Conservation (phyloP, 2,888 invertebrate genomes). For the Drosophila mimica region DNA sequence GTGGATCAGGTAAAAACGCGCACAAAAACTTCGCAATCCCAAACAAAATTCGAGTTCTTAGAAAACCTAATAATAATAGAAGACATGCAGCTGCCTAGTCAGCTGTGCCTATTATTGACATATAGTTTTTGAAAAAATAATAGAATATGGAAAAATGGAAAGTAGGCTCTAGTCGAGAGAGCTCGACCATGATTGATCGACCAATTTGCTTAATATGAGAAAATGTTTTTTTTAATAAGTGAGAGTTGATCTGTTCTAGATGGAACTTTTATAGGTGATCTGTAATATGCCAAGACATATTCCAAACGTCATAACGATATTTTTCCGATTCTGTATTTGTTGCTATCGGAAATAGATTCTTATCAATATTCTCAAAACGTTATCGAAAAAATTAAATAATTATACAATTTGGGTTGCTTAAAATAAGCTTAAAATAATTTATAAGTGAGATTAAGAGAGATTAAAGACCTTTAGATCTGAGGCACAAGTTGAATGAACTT, state of each 20-base stretch:
- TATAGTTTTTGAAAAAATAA: neutral
- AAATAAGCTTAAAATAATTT: too few species aligned
- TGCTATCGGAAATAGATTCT: neutral
- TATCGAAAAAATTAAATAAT: too few species aligned
- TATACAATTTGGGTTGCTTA: neutral
- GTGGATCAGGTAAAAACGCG: conserved; percentile 31
- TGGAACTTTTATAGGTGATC: neutral
- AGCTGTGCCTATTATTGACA: conserved; percentile 15
- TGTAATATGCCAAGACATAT: neutral
- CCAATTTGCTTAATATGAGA: too few species aligned
- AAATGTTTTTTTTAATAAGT: neutral
- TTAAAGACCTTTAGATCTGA: neutral
- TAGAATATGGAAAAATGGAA: neutral
- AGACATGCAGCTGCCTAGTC: conserved; percentile 13
- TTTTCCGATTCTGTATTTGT: neutral
- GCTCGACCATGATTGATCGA: too few species aligned
- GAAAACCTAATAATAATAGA: conserved; percentile 12
- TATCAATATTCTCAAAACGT: neutral
- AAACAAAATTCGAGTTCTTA: conserved; percentile 13
- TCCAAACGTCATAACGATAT: neutral
- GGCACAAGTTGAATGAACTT: conserved; percentile 53
- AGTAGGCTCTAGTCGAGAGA: neutral
- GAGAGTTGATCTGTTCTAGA: neutral
- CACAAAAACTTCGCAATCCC: neutral
- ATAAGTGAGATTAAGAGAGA: too few species aligned